Percentiles rank a stretch among this genome's conserved stretches.
Evolutionary conservation across 2,888 invertebrate genomes (phyloP).

Genomic region (Lycia hirtaria): DNA sequence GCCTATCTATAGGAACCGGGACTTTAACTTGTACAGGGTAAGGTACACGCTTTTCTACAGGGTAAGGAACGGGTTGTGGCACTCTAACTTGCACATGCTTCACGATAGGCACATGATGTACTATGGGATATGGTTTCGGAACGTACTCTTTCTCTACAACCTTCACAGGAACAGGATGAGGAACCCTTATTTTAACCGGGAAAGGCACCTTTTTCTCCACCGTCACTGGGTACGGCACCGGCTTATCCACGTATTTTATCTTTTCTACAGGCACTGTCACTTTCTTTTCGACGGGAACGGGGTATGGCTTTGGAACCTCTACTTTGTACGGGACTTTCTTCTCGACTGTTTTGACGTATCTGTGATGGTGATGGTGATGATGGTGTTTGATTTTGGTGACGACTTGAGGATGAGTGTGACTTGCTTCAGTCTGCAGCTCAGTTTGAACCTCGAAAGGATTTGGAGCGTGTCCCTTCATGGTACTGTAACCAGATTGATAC

Average conservation of each 20-base stretch:
- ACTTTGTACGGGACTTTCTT: slow-evolving; percentile 83
- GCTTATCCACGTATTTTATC: slow-evolving; percentile 67
- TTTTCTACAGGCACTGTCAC: slow-evolving; percentile 69
- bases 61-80: slow-evolving; percentile 69
- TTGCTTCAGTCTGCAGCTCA: slow-evolving; percentile 64
- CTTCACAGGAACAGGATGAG: slow-evolving; percentile 80
- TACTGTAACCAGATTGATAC: slow-evolving; percentile 67
- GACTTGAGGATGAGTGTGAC: slow-evolving; percentile 57
- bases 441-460: slow-evolving; percentile 46
- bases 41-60: slow-evolving; percentile 75
- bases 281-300: slow-evolving; percentile 73
- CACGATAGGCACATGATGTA: slow-evolving; percentile 73
- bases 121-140: slow-evolving; percentile 77
- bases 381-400: slow-evolving; percentile 85
- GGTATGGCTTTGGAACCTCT: slow-evolving; percentile 85
- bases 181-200: slow-evolving; percentile 75
- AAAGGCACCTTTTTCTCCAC: slow-evolving; percentile 79
- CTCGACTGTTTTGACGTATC: slow-evolving; percentile 86
- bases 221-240: slow-evolving; percentile 72
- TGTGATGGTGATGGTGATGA: slow-evolving; percentile 88
- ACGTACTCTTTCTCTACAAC: slow-evolving; percentile 81
- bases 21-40: slow-evolving; percentile 72
- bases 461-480: slow-evolving; percentile 47
- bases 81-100: slow-evolving; percentile 76
- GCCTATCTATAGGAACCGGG: slow-evolving; percentile 69